phyloP scores from a whole-genome alignment of 35 echinoderm and acorn worm species.

The Amphiura filiformis region DNA sequence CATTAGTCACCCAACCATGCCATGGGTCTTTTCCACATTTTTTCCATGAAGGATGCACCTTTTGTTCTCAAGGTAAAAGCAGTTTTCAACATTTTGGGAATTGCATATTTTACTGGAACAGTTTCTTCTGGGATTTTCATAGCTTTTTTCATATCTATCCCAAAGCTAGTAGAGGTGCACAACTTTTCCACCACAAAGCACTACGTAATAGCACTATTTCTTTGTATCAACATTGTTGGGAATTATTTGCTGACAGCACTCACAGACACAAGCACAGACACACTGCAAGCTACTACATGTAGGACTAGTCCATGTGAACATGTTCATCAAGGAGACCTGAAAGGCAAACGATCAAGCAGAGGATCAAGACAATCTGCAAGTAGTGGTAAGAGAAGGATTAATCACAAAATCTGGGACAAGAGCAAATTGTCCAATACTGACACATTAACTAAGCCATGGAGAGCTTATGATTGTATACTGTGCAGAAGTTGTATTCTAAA shows the following conservation, averaged over 20 bases:
- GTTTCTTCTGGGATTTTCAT: not conserved
- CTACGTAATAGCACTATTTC: slow-evolving; percentile 3
- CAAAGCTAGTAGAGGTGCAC: slow-evolving; percentile 11
- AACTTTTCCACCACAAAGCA: slow-evolving; percentile 23
- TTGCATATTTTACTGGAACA: not conserved
- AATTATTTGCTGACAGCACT: slow-evolving; percentile 42
- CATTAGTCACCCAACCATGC: too few species aligned
- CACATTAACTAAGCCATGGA: slow-evolving; percentile 11
- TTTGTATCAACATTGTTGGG: slow-evolving; percentile 12
- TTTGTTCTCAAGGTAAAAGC: not conserved
- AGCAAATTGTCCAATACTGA: not conserved
- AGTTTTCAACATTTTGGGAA: not conserved
- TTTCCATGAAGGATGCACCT: not conserved
- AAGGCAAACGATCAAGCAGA: not conserved
- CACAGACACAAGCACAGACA: slow-evolving; percentile 18
- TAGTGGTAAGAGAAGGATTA: not conserved
- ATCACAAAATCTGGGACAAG: not conserved
- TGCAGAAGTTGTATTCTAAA: slow-evolving; percentile 43
- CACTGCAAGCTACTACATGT: slow-evolving; percentile 9
- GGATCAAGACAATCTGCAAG: not conserved
- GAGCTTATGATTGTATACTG: slow-evolving; percentile 34
- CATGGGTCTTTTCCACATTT: not conserved
- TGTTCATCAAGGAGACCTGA: too few species aligned
- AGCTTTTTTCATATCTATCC: slow-evolving; percentile 21
- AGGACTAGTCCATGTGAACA: too few species aligned